These are phyloP conservation scores for Glaucopsyche alexis DNA, from an alignment of 2,888 invertebrate genomes.

Conservation along the genomic window DNA sequence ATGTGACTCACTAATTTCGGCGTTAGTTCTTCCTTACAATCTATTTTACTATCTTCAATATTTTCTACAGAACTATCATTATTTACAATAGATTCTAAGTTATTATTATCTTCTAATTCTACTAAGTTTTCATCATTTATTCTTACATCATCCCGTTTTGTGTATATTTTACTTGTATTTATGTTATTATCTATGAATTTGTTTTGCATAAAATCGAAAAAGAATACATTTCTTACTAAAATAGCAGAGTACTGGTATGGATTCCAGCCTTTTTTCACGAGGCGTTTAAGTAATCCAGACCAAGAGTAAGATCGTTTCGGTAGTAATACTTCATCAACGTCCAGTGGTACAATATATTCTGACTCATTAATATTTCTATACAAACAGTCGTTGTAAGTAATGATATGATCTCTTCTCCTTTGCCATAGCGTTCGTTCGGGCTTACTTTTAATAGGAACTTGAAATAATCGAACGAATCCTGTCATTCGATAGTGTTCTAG, in stretches of 20 bases:
- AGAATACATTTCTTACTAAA: conserved; percentile 84
- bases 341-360: conserved; percentile 84
- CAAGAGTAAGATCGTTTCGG: conserved; percentile 81
- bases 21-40: conserved; percentile 54
- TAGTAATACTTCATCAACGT: conserved; percentile 86
- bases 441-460: conserved; percentile 76
- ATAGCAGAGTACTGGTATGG: conserved; percentile 79
- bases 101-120: conserved; percentile 56
- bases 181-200: conserved; percentile 48
- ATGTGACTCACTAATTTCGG: conserved; percentile 74
- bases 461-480: conserved; percentile 71
- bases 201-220: conserved; percentile 79
- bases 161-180: conserved; percentile 56
- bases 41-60: conserved; percentile 48
- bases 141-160: conserved; percentile 69
- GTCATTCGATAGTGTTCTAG: conserved; percentile 77
- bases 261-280: conserved; percentile 63
- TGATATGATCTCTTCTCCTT: conserved; percentile 84
- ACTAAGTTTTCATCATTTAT: conserved; percentile 48
- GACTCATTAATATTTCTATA: conserved; percentile 84
- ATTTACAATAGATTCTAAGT: conserved; percentile 41
- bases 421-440: conserved; percentile 78
- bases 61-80: conserved; percentile 40
- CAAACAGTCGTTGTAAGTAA: conserved; percentile 89
- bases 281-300: conserved; percentile 76